phyloP scores from a whole-genome alignment of 2,113 vertebrate species.

The Balaeniceps rex region DNA sequence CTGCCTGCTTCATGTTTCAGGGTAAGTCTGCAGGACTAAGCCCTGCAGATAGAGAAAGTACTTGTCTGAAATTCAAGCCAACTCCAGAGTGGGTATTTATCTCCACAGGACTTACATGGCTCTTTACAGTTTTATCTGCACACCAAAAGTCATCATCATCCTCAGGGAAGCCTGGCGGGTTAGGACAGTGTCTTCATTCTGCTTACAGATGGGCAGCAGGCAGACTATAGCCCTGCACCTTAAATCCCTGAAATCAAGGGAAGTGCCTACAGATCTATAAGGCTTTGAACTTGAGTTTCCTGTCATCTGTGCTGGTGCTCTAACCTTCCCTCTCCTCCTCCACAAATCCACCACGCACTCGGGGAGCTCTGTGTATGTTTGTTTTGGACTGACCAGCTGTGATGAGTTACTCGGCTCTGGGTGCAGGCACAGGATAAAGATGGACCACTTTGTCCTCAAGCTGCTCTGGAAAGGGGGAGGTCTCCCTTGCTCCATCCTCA shows the following conservation, averaged over 20 bases:
- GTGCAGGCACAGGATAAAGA: not conserved
- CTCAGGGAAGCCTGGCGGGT: not conserved
- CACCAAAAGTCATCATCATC: not conserved
- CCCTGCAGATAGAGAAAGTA: not conserved
- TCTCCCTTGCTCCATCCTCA: not conserved
- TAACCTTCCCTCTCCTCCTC: not conserved
- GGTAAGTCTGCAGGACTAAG: not conserved
- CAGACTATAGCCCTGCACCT: not conserved
- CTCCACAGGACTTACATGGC: not conserved
- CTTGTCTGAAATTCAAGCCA: not conserved
- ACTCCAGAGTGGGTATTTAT: not conserved
- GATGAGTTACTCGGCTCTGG: not conserved
- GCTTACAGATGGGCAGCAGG: not conserved
- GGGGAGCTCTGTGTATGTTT: not conserved
- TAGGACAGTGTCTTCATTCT: not conserved
- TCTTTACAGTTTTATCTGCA: not conserved
- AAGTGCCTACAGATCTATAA: not conserved
- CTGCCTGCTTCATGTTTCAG: not conserved
- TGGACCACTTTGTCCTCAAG: not conserved
- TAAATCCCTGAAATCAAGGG: not conserved
- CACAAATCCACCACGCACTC: rapidly evolving
- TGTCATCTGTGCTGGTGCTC: not conserved
- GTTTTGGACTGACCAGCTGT: not conserved
- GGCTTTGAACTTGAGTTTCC: not conserved
- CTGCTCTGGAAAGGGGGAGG: not conserved